Base-by-base conservation (phyloP, 2,888 invertebrate genomes). In the Lucinisca nassula region DNA sequence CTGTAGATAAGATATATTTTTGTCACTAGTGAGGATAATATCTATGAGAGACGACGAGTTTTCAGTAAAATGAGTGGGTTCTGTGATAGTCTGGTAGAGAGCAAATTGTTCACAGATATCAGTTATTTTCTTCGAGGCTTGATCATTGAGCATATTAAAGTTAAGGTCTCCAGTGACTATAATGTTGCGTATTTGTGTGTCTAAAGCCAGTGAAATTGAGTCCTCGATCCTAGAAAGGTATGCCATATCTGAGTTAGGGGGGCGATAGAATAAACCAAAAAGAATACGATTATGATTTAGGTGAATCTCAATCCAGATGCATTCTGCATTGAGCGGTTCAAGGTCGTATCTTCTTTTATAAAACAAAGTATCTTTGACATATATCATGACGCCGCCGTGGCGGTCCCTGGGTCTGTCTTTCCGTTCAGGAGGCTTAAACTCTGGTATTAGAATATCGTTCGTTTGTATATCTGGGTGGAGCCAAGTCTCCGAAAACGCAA, bases 401-500 rank as follows among this genome's bases (percentile, higher is more conserved):
- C 67, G 58, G 24, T 79, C 67, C 1, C 30, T 35, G n/a, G 14
- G 0, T 21, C 79, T 21, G 67, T 79, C 67, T 40, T 79, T 79
- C n/a, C 67, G 32, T 38, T 79, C 40, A 40, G 67, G 67, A 10
- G 24, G 40, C 12, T 67, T 2, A 70, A 45, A 79, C 14, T 32
- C 27, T n/a, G 37, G 38, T 30, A 67, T 37, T 12, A 30, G 2
- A 4, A 79, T 30, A n/a, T 79, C 67, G 4, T 38, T 40, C 8
- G 61, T 45, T 17, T 10, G 70, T 10, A 32, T 30, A 24, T 58
- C 30, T 1, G 37, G 30, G 40, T 38, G 27, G 3, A 79, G 45
- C 79, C 79, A 79, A 30, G 79, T 79, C 67, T 79, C 70, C n/a
- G 79, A 67, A 61, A 79, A n/a, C n/a, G n/a, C n/a, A n/a, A n/a